Evolutionary conservation across 2,888 invertebrate genomes (phyloP), one percentile per base, ranked within the genome.

Genomic region (Phyto melanocephala): DNA sequence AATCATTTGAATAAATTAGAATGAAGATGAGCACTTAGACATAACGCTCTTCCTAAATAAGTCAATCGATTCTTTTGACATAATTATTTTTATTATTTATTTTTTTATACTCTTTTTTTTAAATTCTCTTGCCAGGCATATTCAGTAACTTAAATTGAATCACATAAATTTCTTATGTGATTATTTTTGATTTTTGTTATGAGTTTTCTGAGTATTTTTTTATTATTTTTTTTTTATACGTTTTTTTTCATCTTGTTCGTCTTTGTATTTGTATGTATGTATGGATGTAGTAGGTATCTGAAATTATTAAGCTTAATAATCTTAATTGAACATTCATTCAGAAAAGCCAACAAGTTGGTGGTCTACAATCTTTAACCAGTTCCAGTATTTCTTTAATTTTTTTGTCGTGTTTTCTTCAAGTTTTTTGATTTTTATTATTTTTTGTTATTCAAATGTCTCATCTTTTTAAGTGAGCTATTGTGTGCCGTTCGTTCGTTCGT

Each of bases 281-380:
- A 28, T 28, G 28, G 3, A 28, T 28, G 28, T 28, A 28, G 3
- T 28, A 5, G 6, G 74, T 33, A 28, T 42, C 63, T 35, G n/a
- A 70, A 82, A 82, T 75, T 79, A 65, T 79, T 71, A 67, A 67
- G 79, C 79, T 82, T 79, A 82, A 82, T 82, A 80, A 79, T 71
- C 82, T 82, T 82, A 82, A 82, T 82, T 82, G 79, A 82, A 80
- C 79, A 71, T 79, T 78, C 81, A 79, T 79, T 79, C 72, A 79
- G 45, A 54, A 56, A 13, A 35, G 15, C 35, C 67, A 74, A 60
- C 79, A 80, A 80, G 79, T 80, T 80, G 79, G 79, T 80, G 79
- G 79, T 80, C 79, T 35, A 67, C 72, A 74, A 74, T 67, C 67
- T 80, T 72, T 74, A 74, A 74, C 67, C 77, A 77, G 72, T 72